These are phyloP conservation scores for Gerosis bhagava DNA, from an alignment of 2,888 invertebrate genomes.

Conservation along the genomic window DNA sequence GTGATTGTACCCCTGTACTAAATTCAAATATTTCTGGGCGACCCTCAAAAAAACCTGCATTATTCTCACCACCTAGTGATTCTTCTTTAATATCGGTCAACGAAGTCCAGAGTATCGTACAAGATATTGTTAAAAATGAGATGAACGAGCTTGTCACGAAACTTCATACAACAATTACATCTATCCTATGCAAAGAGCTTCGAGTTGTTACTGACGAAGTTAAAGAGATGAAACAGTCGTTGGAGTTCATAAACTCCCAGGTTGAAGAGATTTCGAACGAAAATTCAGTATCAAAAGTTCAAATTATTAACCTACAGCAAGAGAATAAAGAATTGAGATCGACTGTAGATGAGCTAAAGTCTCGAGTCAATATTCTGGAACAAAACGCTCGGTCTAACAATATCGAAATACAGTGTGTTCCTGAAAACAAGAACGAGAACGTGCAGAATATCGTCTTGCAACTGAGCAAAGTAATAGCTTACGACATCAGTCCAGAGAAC, in stretches of 20 bases:
- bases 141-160: no score
- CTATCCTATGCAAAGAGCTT: no score
- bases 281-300: neutral
- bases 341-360: neutral
- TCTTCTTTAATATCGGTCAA: no score
- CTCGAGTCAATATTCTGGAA: neutral
- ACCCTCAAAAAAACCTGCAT: no score
- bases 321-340: neutral
- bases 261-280: neutral
- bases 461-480: neutral
- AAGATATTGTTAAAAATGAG: no score
- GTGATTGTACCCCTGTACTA: no score
- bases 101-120: no score
- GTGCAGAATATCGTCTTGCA: neutral
- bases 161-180: no score
- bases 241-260: conserved; percentile 1
- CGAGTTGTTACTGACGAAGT: neutral
- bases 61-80: no score
- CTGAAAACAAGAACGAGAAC: conserved; percentile 12
- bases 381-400: conserved; percentile 4
- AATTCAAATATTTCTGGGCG: no score
- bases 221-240: neutral
- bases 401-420: no score
- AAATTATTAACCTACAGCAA: neutral
- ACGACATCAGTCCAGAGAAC: neutral